Evolutionary conservation across 2,113 vertebrate genomes (phyloP), one percentile per base, ranked within the genome.

Genomic region (Herpetotheres cachinnans): DNA sequence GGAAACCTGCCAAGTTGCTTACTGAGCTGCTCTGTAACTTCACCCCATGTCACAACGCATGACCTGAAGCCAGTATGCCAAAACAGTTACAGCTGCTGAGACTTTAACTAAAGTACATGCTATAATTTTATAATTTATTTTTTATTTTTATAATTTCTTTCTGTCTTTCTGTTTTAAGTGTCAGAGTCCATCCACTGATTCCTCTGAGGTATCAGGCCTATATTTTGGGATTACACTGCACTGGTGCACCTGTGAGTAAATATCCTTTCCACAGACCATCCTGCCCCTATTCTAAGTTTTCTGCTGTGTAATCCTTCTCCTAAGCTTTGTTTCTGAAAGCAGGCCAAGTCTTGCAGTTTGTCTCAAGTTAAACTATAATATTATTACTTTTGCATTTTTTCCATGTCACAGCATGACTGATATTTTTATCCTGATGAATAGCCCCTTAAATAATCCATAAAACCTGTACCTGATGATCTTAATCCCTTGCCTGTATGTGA

Each of bases 331-430:
- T 94, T 94, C 77, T 78, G 42, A 92, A 95, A 83, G 66, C 34
- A 82, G 59, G 54, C 13, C 79, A 82, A 82, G 47, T 47, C 32
- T 25, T 49, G 29, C 9, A 87, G 27, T 27, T 94, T 62, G 80
- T 36, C 62, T 47, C 24, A 80, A 80, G 46, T 32, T 79, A 86
- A 96, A 56, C 38, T 55, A 66, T 38, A 86, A 82, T 92, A 96
- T 40, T 71, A 86, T 42, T 94, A 34, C 46, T 96, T 93, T 15
- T 46, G 21, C 79, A 61, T 90, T 94, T 96, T 71, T 91, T 78
- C 47, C 63, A 25, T 70, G 55, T 94, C 79, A 93, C 63, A 59
- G 47, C n/a, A 77, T 69, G 85, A 86, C 59, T 89, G 50, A 77
- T 73, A 82, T 38, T 61, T 85, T 96, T 92, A 84, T 77, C 34